Base-by-base conservation (phyloP, 2,888 invertebrate genomes). In the Caenorhabditis parvicauda region DNA sequence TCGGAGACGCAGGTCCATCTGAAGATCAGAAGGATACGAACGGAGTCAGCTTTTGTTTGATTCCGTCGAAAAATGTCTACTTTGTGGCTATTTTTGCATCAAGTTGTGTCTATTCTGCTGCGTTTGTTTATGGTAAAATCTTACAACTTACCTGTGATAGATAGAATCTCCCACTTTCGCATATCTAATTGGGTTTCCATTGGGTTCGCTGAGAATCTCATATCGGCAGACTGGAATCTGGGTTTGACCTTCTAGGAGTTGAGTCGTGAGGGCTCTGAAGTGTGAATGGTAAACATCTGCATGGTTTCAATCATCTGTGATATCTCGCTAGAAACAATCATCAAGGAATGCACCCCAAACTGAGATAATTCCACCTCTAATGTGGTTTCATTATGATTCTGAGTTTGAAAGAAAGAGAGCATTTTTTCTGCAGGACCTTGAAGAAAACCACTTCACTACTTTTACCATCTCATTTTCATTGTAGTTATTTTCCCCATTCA, bases 111-210 rank as follows among this genome's bases (percentile, higher is more conserved):
- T 60, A 50, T 75, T 74, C 25, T n/a, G n/a, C n/a, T n/a, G n/a
- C n/a, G n/a, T n/a, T n/a, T n/a, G n/a, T n/a, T n/a, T n/a, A n/a
- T n/a, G n/a, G n/a, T n/a, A n/a, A n/a, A n/a, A n/a, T n/a, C n/a
- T n/a, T n/a, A n/a, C n/a, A n/a, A n/a, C n/a, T n/a, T n/a, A n/a
- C n/a, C 74, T 77, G 56, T 79, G 80, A 49, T 75, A 81, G 6
- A 79, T 75, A 27, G 64, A 62, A 37, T 79, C 79, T 19, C 79
- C 79, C 38, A 79, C 77, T 6, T 75, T 64, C 1, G 81, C 80
- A 57, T 77, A 80, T 21, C 72, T 70, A 17, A 80, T 74, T 21
- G 76, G 68, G 7, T 49, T 53, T n/a, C 80, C 79, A 3, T 68
- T 66, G 19, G 71, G 67, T 14, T 70, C 74, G 14, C 65, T 57